Evolutionary conservation across 2,888 invertebrate genomes (phyloP).

Genomic region (Leucania comma): DNA sequence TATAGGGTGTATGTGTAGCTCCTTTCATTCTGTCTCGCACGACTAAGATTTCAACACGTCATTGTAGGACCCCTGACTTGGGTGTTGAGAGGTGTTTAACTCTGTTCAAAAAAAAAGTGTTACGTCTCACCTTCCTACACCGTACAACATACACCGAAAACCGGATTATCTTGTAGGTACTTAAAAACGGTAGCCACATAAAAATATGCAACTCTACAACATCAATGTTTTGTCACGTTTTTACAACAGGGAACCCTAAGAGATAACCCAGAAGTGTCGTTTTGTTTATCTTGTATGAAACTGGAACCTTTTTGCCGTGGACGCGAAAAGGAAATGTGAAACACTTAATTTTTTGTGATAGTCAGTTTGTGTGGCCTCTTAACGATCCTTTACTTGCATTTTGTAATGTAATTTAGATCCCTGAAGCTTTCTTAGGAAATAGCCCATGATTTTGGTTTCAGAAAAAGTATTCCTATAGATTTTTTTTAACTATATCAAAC

Average conservation of each 20-base stretch:
- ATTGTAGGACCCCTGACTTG: too few relatives aligned
- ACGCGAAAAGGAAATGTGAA: conserved; percentile 35
- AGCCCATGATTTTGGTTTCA: background rate
- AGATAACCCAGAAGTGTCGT: conserved; percentile 42
- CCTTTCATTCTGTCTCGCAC: too few relatives aligned
- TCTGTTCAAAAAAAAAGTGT: too few relatives aligned
- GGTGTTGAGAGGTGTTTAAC: too few relatives aligned
- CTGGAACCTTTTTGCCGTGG: conserved; percentile 37
- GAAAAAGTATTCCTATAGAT: background rate
- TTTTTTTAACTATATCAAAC: too few relatives aligned
- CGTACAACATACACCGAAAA: conserved; percentile 7
- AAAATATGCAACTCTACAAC: conserved; percentile 47
- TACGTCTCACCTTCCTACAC: background rate
- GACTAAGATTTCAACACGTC: too few relatives aligned
- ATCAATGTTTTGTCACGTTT: conserved; percentile 44
- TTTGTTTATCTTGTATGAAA: conserved; percentile 51
- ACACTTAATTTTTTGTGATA: conserved; percentile 26
- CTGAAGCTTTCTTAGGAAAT: background rate
- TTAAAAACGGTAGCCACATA: conserved; percentile 19
- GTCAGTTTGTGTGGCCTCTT: background rate
- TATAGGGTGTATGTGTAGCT: too few relatives aligned
- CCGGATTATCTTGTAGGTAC: conserved; percentile 24
- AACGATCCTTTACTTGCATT: conserved; percentile 10
- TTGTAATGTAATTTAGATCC: conserved; percentile 27
- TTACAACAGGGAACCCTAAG: conserved; percentile 27